Conservation (phyloP, 2,888 invertebrate genomes). For the Sarcophaga variegata region DNA sequence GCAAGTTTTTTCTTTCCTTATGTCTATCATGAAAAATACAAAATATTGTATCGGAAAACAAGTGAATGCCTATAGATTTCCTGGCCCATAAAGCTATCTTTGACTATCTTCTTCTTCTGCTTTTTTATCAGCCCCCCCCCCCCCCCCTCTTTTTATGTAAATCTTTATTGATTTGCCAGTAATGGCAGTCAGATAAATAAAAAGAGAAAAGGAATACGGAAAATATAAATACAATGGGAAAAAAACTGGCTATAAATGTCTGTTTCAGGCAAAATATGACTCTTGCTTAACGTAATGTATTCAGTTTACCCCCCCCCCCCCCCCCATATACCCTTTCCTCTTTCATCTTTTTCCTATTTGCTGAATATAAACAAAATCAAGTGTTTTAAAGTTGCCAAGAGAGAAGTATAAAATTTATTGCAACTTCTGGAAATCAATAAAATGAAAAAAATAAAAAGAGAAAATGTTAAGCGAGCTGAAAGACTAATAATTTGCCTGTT, state of each 20-base stretch:
- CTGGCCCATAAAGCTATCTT: slow-evolving; percentile 31
- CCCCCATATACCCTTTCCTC: background rate
- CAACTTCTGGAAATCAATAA: slow-evolving; percentile 8
- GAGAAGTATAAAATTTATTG: slow-evolving; percentile 16
- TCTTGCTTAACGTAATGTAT: background rate
- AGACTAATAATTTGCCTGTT: background rate
- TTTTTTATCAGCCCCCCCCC: background rate
- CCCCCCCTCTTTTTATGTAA: slow-evolving; percentile 42
- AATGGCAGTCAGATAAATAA: slow-evolving; percentile 5
- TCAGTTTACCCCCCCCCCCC: background rate
- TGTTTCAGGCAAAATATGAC: slow-evolving; percentile 46
- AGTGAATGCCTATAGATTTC: slow-evolving; percentile 1
- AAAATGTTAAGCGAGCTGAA: background rate
- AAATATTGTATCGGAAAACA: background rate
- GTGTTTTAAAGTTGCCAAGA: background rate
- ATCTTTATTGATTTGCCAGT: slow-evolving; percentile 60
- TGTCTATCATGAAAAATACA: slow-evolving; percentile 16
- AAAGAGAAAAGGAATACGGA: background rate
- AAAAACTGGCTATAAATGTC: slow-evolving; percentile 43
- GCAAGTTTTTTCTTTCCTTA: background rate
- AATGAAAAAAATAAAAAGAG: background rate
- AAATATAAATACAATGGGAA: slow-evolving; percentile 7
- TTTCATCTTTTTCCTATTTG: background rate
- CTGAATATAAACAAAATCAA: slow-evolving; percentile 15
- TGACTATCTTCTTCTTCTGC: background rate